These are phyloP conservation scores for Nephrotoma appendiculata DNA, from an alignment of 2,888 invertebrate species.

Conservation along the genomic window DNA sequence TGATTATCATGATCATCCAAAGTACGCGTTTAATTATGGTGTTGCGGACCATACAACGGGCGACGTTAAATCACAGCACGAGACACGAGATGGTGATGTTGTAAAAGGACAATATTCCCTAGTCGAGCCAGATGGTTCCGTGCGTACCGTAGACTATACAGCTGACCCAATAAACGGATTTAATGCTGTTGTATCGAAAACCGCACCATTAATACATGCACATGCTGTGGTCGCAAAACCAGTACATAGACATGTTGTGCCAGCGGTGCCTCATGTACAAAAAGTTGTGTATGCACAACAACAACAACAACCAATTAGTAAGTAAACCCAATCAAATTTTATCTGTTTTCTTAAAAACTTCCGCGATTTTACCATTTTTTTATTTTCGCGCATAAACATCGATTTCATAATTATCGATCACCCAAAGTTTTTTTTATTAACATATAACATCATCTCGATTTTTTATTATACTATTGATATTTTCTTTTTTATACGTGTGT, in stretches of 20 bases:
- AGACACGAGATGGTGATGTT: constrained; percentile 46
- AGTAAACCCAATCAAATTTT: not conserved
- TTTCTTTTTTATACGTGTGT: not conserved
- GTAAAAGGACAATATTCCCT: constrained; percentile 38
- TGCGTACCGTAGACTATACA: constrained; percentile 32
- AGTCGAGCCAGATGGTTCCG: constrained; percentile 32
- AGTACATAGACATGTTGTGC: constrained; percentile 21
- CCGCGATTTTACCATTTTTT: not conserved
- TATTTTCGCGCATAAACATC: not conserved
- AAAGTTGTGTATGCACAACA: constrained; percentile 12
- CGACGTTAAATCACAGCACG: constrained; percentile 49
- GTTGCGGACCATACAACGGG: constrained; percentile 41
- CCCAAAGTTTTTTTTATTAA: not conserved
- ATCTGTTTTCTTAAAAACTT: not conserved
- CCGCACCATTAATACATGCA: constrained; percentile 30
- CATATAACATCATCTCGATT: not conserved
- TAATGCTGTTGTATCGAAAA: constrained; percentile 32
- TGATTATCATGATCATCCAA: constrained; percentile 45
- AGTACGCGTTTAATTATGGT: constrained; percentile 47
- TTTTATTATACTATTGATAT: not conserved
- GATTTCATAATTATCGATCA: not conserved
- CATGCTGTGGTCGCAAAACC: constrained; percentile 26
- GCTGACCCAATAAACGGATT: constrained; percentile 31
- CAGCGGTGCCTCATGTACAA: constrained; percentile 11
- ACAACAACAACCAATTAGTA: constrained; percentile 3